phyloP scores from a whole-genome alignment of 2,797 vertebrate genomes.

The Lagocephalus sceleratus region DNA sequence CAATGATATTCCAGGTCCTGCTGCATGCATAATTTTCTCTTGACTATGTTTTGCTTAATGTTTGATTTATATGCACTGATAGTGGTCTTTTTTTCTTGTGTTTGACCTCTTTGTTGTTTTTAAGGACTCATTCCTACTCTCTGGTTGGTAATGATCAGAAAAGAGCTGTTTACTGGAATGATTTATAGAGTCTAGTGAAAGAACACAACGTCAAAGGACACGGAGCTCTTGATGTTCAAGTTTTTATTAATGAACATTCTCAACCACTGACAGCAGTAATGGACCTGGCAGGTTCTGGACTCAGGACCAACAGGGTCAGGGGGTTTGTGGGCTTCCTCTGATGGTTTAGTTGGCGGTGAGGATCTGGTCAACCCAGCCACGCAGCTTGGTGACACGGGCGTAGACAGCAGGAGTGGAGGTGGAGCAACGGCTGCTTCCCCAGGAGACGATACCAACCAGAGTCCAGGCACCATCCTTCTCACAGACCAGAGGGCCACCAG shows the following conservation, averaged over 20 bases:
- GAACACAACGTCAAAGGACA: background rate
- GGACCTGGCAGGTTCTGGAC: background rate
- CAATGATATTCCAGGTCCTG: too few relatives aligned
- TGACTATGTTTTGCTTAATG: too few relatives aligned
- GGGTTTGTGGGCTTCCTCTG: background rate
- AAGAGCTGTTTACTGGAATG: too few relatives aligned
- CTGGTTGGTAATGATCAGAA: too few relatives aligned
- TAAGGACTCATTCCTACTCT: too few relatives aligned
- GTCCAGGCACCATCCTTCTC: slow-evolving; percentile 75
- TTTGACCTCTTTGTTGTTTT: too few relatives aligned
- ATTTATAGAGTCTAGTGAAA: background rate
- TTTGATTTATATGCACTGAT: too few relatives aligned
- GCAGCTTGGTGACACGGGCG: slow-evolving; percentile 71
- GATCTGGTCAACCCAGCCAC: slow-evolving; percentile 71
- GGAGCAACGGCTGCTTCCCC: slow-evolving; percentile 77
- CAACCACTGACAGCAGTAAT: background rate
- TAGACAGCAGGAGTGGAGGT: slow-evolving; percentile 66
- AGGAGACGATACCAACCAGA: slow-evolving; percentile 82
- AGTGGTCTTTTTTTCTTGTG: too few relatives aligned
- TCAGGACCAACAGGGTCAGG: background rate
- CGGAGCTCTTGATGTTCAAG: slow-evolving; percentile 1
- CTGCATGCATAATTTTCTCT: too few relatives aligned
- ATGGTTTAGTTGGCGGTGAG: slow-evolving; percentile 73
- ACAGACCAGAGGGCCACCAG: slow-evolving; percentile 82
- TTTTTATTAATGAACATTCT: slow-evolving; percentile 11